These are phyloP conservation scores for Phalloptychus januarius DNA, from an alignment of 2,797 vertebrate genomes.

Conservation along the genomic window DNA sequence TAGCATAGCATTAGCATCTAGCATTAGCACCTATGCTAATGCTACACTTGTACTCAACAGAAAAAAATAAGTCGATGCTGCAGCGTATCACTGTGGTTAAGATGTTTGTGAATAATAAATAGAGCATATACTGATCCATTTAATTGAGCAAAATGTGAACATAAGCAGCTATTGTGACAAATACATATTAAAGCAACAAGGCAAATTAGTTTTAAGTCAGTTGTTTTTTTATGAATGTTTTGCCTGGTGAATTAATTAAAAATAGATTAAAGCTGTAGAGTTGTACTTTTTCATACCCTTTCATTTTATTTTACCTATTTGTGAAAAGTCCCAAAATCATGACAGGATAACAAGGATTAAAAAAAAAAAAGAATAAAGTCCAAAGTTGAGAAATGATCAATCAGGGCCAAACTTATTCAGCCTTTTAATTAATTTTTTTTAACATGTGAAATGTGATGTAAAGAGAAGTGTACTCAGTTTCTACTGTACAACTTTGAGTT, in stretches of 20 bases:
- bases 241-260: neutral
- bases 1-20: too few species aligned
- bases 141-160: neutral
- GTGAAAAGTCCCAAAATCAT: too few species aligned
- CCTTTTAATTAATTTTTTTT: neutral
- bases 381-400: too few species aligned
- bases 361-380: too few species aligned
- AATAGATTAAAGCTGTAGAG: neutral
- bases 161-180: neutral
- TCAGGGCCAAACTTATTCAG: neutral
- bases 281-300: neutral
- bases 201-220: neutral
- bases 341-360: too few species aligned
- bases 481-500: neutral
- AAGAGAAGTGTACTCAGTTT: neutral
- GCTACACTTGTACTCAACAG: neutral
- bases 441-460: neutral
- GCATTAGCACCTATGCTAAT: too few species aligned
- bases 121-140: neutral
- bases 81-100: neutral
- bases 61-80: neutral
- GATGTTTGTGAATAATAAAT: neutral
- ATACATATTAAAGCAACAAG: neutral
- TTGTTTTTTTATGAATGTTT: neutral
- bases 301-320: too few species aligned